These are phyloP conservation scores for Thysanoteuthis rhombus DNA, from an alignment of 2,888 invertebrate genomes.

Conservation along the genomic window DNA sequence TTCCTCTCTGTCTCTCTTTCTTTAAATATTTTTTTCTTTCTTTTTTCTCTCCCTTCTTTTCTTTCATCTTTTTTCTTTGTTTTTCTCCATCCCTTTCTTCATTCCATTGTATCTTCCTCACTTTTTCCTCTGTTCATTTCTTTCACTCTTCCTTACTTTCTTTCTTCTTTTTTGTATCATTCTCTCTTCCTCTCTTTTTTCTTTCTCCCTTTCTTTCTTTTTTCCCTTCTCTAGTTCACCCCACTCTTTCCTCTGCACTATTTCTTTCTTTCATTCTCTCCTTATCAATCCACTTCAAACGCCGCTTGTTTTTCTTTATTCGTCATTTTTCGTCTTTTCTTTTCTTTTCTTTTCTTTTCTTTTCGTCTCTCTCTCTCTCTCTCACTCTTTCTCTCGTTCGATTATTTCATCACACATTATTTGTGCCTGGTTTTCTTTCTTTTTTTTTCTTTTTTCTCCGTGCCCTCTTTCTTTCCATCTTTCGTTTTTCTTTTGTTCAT, in stretches of 20 bases:
- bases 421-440: background rate
- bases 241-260: too few species aligned
- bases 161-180: too few species aligned
- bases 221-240: background rate
- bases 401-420: background rate
- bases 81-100: background rate
- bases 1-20: accelerated
- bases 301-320: too few species aligned
- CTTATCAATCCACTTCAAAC: too few species aligned
- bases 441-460: background rate
- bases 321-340: background rate
- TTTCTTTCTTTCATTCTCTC: too few species aligned
- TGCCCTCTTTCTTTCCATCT: background rate
- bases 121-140: too few species aligned
- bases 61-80: accelerated
- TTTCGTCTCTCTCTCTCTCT: background rate
- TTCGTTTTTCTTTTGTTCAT: too few species aligned
- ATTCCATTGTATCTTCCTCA: background rate
- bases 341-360: background rate
- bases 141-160: too few species aligned
- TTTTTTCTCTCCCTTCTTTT: too few species aligned
- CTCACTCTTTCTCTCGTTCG: background rate
- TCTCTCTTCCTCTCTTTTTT: too few species aligned
- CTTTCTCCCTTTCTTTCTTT: background rate
- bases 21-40: background rate